phyloP scores from a whole-genome alignment of 2,113 vertebrate species.

The Pogona vitticeps region DNA sequence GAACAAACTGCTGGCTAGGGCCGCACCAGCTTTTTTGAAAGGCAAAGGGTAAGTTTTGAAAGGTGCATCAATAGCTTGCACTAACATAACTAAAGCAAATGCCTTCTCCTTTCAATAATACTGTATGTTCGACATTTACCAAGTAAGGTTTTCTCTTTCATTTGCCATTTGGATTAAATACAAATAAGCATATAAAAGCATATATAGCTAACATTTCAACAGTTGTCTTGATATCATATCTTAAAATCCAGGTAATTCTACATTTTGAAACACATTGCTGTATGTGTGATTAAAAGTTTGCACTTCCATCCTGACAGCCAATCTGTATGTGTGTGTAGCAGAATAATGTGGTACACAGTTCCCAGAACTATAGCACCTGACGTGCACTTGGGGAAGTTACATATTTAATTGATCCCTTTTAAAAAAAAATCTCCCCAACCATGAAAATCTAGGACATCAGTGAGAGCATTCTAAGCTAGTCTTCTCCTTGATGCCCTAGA shows the following conservation, averaged over 20 bases:
- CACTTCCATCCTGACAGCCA: background rate
- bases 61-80: conserved; percentile 57
- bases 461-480: background rate
- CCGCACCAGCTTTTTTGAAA: conserved; percentile 91
- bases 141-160: conserved; percentile 46
- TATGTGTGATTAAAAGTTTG: background rate
- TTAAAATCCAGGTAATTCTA: conserved; percentile 44
- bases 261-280: conserved; percentile 30
- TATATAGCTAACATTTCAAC: background rate
- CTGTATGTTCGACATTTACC: conserved; percentile 40
- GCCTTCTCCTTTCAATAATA: conserved; percentile 39
- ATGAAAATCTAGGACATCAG: background rate
- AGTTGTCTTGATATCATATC: conserved; percentile 34
- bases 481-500: background rate
- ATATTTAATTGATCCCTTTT: background rate
- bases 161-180: conserved; percentile 48
- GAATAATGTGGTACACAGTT: background rate
- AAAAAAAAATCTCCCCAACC: background rate
- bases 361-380: background rate
- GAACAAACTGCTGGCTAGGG: conserved; percentile 87
- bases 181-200: conserved; percentile 27
- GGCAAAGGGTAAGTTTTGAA: conserved; percentile 93
- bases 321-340: background rate
- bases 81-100: conserved; percentile 73
- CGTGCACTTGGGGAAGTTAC: background rate